Percentiles rank a stretch among this genome's conserved stretches.
These are phyloP conservation scores for Aleadryas rufinucha DNA, from an alignment of 2,113 vertebrate species.

Conservation along the genomic window DNA sequence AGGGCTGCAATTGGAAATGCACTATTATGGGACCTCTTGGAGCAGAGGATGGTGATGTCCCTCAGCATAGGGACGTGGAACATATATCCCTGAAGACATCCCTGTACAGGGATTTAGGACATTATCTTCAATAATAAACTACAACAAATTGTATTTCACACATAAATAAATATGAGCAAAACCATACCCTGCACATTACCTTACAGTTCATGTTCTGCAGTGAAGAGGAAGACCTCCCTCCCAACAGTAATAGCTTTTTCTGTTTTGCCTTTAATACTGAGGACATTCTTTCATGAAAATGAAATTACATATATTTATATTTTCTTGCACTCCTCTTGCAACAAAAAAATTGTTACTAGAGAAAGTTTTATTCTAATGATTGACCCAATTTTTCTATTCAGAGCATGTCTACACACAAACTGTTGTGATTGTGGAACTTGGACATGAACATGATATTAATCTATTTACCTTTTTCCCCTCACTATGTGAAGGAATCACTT, in stretches of 20 bases:
- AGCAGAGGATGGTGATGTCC: neutral
- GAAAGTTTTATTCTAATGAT: neutral
- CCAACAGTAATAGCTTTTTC: neutral
- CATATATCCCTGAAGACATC: neutral
- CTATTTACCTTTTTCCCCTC: neutral
- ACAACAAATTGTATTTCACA: neutral
- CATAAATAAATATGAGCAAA: neutral
- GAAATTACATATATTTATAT: neutral
- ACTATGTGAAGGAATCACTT: neutral
- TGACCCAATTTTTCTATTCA: neutral
- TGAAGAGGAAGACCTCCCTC: neutral
- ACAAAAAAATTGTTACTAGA: neutral
- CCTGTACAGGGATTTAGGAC: neutral
- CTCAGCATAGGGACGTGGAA: neutral
- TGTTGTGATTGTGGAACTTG: neutral
- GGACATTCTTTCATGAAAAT: neutral
- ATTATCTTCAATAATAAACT: neutral
- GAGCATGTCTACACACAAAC: neutral
- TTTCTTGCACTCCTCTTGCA: neutral
- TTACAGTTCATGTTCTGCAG: neutral
- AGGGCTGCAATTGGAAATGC: neutral
- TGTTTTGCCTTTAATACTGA: neutral
- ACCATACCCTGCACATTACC: neutral
- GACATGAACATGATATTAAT: neutral
- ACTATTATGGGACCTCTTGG: neutral